phyloP scores from a whole-genome alignment of 2,113 vertebrate genomes.

The Aptenodytes forsteri region DNA sequence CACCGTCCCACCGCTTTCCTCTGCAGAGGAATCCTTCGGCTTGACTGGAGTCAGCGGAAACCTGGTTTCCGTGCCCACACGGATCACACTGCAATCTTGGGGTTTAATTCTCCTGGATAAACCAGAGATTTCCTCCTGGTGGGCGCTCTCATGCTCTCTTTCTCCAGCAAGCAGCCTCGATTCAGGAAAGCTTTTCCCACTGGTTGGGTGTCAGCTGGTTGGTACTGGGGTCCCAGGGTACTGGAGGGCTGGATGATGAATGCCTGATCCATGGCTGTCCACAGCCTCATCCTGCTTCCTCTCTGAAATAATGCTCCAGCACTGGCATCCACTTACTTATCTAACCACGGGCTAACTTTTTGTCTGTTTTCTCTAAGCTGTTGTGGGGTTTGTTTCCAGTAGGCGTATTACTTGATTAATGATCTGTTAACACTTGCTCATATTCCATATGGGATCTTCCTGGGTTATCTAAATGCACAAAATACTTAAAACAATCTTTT shows the following conservation, averaged over 20 bases:
- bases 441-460: slow-evolving; percentile 24
- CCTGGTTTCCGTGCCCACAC: accelerated
- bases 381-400: slow-evolving; percentile 33
- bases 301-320: neutral
- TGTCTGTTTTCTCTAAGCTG: slow-evolving; percentile 9
- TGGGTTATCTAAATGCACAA: slow-evolving; percentile 13
- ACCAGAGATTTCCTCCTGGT: neutral
- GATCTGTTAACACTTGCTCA: slow-evolving; percentile 44
- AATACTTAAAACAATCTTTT: neutral
- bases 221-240: neutral
- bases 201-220: neutral
- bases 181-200: neutral
- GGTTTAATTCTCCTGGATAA: neutral
- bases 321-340: neutral
- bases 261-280: neutral
- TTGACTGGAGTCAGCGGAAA: neutral
- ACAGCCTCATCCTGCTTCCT: neutral
- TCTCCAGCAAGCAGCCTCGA: neutral
- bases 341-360: neutral
- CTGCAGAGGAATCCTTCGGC: neutral
- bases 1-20: neutral
- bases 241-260: neutral
- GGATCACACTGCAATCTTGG: neutral
- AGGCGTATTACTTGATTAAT: slow-evolving; percentile 40
- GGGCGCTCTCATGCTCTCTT: neutral